A percentile compares a stretch with the other conserved stretches of the same genome.
phyloP scores from a whole-genome alignment of 1,140 invertebrate species.

The Trichogramma pretiosum region DNA sequence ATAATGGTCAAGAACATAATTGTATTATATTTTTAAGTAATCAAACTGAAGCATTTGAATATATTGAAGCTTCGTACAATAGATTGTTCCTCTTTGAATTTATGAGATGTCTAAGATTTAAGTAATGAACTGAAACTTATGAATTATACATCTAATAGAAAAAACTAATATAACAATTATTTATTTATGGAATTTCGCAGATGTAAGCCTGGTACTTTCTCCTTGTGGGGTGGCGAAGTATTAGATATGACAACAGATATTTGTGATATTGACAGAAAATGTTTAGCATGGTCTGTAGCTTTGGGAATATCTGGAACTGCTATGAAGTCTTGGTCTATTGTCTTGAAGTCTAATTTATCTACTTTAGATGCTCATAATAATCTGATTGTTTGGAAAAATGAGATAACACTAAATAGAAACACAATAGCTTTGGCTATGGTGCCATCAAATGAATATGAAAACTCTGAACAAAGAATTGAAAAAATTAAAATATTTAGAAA shows the following conservation, averaged over 20 bases:
- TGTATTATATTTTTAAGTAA: not conserved
- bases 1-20: not conserved
- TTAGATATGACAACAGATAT: not conserved
- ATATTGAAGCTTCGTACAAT: not conserved
- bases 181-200: not conserved
- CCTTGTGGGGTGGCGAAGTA: constrained; percentile 1
- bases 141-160: too few relatives aligned
- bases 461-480: not conserved
- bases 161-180: not conserved
- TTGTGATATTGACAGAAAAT: not conserved
- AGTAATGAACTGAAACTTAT: too few relatives aligned
- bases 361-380: not conserved
- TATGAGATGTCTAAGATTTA: not conserved
- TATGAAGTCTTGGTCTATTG: not conserved
- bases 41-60: not conserved
- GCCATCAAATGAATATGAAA: not conserved
- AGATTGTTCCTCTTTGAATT: not conserved
- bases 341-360: not conserved
- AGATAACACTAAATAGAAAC: not conserved
- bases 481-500: not conserved
- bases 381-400: not conserved
- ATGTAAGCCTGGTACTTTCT: not conserved
- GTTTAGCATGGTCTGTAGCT: not conserved
- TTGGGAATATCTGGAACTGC: not conserved
- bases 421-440: not conserved